Evolutionary conservation across 2,113 vertebrate species (phyloP).

Genomic region (Jaculus jaculus): DNA sequence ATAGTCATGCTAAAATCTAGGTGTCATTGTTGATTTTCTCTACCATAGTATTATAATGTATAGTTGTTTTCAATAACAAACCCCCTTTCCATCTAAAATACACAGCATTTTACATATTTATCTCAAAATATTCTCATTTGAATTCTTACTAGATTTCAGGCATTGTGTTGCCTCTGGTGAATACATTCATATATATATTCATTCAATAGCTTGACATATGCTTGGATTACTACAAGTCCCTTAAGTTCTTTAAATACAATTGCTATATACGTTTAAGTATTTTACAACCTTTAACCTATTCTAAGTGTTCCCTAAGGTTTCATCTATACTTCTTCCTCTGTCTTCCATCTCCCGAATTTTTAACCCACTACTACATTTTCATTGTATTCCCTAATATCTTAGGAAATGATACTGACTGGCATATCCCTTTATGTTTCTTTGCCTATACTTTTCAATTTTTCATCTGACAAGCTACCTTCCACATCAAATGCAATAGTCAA

Average conservation of each 20-base stretch:
- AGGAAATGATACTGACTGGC: background rate
- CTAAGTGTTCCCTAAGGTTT: background rate
- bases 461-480: background rate
- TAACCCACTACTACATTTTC: background rate
- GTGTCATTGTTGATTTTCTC: background rate
- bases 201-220: background rate
- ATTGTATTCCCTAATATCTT: background rate
- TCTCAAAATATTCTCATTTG: background rate
- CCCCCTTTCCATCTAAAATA: background rate
- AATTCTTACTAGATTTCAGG: background rate
- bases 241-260: conserved; percentile 38
- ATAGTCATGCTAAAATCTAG: background rate
- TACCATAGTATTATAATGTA: background rate
- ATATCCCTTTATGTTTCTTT: background rate
- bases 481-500: conserved; percentile 13
- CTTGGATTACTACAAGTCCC: background rate
- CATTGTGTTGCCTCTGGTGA: background rate
- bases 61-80: background rate
- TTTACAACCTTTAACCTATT: background rate
- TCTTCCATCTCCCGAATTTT: background rate
- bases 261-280: conserved; percentile 37
- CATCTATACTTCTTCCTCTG: background rate
- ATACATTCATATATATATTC: conserved; percentile 1
- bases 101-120: background rate
- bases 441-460: conserved; percentile 10